These are phyloP conservation scores for Hiodon tergisus DNA, from an alignment of 2,113 vertebrate species.

Conservation along the genomic window DNA sequence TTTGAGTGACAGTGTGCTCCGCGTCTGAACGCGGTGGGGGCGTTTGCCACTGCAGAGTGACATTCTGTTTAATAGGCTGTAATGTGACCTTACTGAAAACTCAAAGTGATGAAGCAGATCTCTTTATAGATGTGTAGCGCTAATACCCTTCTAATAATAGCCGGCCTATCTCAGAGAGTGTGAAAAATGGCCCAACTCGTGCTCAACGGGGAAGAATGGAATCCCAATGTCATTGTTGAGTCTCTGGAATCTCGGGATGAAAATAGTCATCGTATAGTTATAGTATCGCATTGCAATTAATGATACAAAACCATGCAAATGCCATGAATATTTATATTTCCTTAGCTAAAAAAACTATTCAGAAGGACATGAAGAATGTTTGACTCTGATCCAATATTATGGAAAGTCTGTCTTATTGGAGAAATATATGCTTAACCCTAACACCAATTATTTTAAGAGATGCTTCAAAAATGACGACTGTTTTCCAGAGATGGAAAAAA, in stretches of 20 bases:
- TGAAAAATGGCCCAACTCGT: constrained; percentile 9
- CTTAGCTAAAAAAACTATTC: too few relatives aligned
- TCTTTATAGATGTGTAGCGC: constrained; percentile 22
- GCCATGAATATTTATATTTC: too few relatives aligned
- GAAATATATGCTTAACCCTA: too few relatives aligned
- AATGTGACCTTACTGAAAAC: constrained; percentile 30
- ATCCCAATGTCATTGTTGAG: constrained; percentile 17
- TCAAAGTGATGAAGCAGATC: constrained; percentile 28
- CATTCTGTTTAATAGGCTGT: constrained; percentile 25
- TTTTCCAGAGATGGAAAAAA: constrained; percentile 5
- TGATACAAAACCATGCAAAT: too few relatives aligned
- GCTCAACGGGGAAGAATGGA: constrained; percentile 23
- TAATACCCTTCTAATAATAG: constrained; percentile 35
- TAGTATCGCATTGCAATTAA: too few relatives aligned
- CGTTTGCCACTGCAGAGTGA: not conserved
- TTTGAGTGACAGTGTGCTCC: too few relatives aligned
- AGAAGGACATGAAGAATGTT: too few relatives aligned
- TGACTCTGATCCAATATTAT: too few relatives aligned
- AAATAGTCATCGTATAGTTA: too few relatives aligned
- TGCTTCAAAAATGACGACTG: not conserved
- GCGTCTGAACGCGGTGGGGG: not conserved
- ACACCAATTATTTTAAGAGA: not conserved
- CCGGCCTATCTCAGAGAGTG: constrained; percentile 8
- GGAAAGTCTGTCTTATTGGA: too few relatives aligned
- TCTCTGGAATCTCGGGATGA: not conserved